Evolutionary conservation across 2,888 invertebrate genomes (phyloP).

Genomic region (Lasioglossum lativentre): DNA sequence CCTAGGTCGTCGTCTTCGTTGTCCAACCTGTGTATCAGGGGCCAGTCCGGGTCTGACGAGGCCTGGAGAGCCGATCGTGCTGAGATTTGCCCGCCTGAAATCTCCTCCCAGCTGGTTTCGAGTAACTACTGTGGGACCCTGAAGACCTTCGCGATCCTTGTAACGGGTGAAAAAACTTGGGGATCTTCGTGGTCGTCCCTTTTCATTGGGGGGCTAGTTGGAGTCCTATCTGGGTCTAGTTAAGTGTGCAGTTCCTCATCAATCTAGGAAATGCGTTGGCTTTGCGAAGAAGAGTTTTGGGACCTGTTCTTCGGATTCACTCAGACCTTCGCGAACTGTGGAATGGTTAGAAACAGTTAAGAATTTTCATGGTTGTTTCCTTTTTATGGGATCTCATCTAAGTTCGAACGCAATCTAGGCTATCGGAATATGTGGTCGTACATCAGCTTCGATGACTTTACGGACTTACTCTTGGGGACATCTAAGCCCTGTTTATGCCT

Average conservation of each 20-base stretch:
- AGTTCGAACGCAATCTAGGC: too few relatives aligned
- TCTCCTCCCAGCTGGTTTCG: background rate
- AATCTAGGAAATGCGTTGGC: background rate
- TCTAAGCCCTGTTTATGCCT: too few relatives aligned
- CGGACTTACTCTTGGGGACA: too few relatives aligned
- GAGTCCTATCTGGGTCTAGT: background rate
- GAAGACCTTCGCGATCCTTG: background rate
- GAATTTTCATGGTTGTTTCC: background rate
- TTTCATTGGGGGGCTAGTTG: background rate
- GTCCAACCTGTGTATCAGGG: background rate
- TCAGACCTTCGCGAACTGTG: background rate
- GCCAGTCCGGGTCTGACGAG: constrained; percentile 32
- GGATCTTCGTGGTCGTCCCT: background rate
- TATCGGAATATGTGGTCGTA: too few relatives aligned
- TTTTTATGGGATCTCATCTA: background rate
- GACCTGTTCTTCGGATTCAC: background rate
- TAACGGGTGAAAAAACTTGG: background rate
- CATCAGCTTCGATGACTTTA: too few relatives aligned
- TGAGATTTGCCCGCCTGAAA: constrained; percentile 4
- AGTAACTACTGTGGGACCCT: background rate
- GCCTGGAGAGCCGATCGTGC: constrained; percentile 18
- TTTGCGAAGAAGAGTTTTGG: background rate
- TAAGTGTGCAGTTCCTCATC: too few relatives aligned
- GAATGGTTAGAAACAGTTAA: background rate
- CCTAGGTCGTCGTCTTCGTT: background rate